Evolutionary conservation across 2,888 invertebrate species (phyloP), one percentile per base, ranked within the genome.

Genomic region (Magallana nippona): DNA sequence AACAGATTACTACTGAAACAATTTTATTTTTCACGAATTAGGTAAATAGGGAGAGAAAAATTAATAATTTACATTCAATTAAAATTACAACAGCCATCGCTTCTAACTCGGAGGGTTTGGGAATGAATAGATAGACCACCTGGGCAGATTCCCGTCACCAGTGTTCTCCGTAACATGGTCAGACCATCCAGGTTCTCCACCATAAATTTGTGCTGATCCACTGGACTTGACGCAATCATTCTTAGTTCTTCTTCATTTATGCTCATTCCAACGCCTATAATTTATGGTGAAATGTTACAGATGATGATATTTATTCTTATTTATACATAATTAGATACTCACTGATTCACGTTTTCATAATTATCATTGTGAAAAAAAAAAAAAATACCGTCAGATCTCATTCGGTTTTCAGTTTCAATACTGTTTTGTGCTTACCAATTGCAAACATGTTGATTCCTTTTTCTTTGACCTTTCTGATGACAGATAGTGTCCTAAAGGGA

Each of bases 181-280:
- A 83, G 62, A 1, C 71, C 83, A 27, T 83, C 80, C 10, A 83
- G 57, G 27, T 84, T 86, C 15, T 87, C 79, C 5, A 89, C 89
- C 55, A 83, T 83, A 57, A 86, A 85, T 11, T 84, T 79, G 83
- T 80, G 86, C 2, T 86, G 82, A 15, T 27, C 44, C 10, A 79
- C 63, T 10, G 86, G 86, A 22, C 87, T 82, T 1, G 87, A 84
- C 1, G 89, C 87, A 85, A 89, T 88, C 84, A 82, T 62, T 22
- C 79, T 63, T 32, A 89, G 57, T 78, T 89, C 89, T 8, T 80
- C 71, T 2, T 32, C 78, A 57, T 88, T 88, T 11, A 87, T 87
- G 81, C 84, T 83, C 78, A 85, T 86, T 11, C 89, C 89, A 79
- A 89, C 89, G 82, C 89, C 88, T 89, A 60, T 1, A 94, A 95